phyloP scores from a whole-genome alignment of 2,888 invertebrate genomes.

The Argyra leucocephala region DNA sequence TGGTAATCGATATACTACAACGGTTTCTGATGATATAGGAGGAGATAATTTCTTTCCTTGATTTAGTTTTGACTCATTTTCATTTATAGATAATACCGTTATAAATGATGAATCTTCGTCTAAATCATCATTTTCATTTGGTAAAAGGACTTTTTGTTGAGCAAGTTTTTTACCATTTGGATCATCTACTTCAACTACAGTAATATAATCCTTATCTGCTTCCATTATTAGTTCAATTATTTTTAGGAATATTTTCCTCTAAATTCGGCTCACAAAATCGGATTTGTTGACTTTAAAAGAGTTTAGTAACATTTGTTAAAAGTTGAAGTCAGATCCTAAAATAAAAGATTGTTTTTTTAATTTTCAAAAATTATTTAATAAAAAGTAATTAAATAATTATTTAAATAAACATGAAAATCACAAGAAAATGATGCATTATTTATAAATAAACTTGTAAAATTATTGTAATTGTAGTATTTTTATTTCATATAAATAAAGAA shows the following conservation, averaged over 20 bases:
- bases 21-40: conserved; percentile 49
- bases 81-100: conserved; percentile 54
- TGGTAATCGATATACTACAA: conserved; percentile 73
- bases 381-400: too few relatives aligned
- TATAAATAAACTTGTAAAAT: too few relatives aligned
- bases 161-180: conserved; percentile 31
- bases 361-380: neutral
- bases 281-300: conserved; percentile 19
- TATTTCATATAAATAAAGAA: too few relatives aligned
- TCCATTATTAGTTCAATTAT: conserved; percentile 26
- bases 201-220: conserved; percentile 53
- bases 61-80: conserved; percentile 26
- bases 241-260: conserved; percentile 14
- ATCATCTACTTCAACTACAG: conserved; percentile 53
- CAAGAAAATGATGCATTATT: too few relatives aligned
- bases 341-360: neutral
- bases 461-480: too few relatives aligned
- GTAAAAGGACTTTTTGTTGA: conserved; percentile 33
- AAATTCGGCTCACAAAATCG: conserved; percentile 7
- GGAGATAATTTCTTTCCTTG: neutral
- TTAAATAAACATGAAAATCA: too few relatives aligned
- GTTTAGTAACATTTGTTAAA: neutral
- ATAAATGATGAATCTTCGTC: conserved; percentile 46
- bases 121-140: conserved; percentile 32
- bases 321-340: neutral